Conservation (phyloP, 2,888 invertebrate genomes). For the Phaonia tiefii region DNA sequence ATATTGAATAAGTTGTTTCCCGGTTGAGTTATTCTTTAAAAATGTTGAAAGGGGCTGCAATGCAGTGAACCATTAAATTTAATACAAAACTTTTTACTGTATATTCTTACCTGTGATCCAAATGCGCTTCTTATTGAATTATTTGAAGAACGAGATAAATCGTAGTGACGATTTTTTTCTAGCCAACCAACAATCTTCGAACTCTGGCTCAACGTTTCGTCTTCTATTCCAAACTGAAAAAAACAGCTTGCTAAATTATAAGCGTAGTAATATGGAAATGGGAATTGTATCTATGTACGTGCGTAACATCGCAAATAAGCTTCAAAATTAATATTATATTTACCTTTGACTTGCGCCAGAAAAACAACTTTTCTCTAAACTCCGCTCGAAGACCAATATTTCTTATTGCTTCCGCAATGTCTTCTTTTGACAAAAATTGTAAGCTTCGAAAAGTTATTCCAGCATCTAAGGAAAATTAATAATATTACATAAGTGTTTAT, state of each 20-base stretch:
- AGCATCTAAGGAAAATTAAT: constrained; percentile 55
- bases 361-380: constrained; percentile 50
- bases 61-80: constrained; percentile 57
- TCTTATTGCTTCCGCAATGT: constrained; percentile 56
- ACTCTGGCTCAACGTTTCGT: constrained; percentile 54
- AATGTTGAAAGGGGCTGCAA: constrained; percentile 57
- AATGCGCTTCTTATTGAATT: constrained; percentile 56
- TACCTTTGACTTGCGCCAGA: constrained; percentile 51
- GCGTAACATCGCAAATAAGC: constrained; percentile 50
- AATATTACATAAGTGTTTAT: constrained; percentile 49
- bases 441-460: constrained; percentile 56
- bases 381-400: constrained; percentile 57
- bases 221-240: constrained; percentile 55
- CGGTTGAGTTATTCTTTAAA: constrained; percentile 52
- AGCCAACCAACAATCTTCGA: constrained; percentile 54
- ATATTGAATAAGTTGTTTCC: constrained; percentile 58
- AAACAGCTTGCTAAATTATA: constrained; percentile 34
- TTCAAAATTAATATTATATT: constrained; percentile 47
- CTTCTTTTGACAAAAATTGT: constrained; percentile 53
- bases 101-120: constrained; percentile 56
- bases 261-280: constrained; percentile 53
- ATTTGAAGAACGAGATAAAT: constrained; percentile 60
- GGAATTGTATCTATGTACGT: constrained; percentile 51
- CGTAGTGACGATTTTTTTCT: constrained; percentile 54
- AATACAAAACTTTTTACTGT: constrained; percentile 52